Evolutionary conservation across 2,888 invertebrate genomes (phyloP).

Genomic region (Eudasyphora cyanicolor): DNA sequence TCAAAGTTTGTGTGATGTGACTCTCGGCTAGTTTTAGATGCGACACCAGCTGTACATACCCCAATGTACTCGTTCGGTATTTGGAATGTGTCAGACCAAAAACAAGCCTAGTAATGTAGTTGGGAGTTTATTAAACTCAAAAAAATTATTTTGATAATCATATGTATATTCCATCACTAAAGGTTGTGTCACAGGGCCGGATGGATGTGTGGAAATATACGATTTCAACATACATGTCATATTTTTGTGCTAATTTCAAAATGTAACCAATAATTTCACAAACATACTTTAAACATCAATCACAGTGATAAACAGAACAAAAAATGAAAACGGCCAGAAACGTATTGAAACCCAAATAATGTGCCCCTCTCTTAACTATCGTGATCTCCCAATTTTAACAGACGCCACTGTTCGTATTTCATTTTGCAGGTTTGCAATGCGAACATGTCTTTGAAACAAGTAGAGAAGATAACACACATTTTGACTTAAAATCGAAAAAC

Average conservation of each 20-base stretch:
- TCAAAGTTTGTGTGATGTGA: constrained; percentile 36
- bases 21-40: constrained; percentile 45
- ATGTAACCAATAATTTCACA: too few relatives aligned
- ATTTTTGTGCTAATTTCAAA: too few relatives aligned
- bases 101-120: background rate
- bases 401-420: background rate
- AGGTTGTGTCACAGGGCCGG: background rate
- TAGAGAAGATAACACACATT: too few relatives aligned
- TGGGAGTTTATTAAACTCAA: constrained; percentile 57
- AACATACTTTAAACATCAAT: background rate
- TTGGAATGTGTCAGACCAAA: background rate
- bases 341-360: too few relatives aligned
- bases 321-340: too few relatives aligned
- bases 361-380: too few relatives aligned
- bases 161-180: background rate
- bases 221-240: too few relatives aligned
- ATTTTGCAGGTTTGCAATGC: background rate
- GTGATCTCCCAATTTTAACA: background rate
- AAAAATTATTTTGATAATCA: constrained; percentile 38
- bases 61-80: constrained; percentile 30
- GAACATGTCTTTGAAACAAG: background rate
- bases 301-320: too few relatives aligned
- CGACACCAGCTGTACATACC: background rate
- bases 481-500: background rate
- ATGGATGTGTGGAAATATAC: too few relatives aligned